Base-by-base conservation (phyloP, 1,140 invertebrate genomes). In the Psix sp. region DNA sequence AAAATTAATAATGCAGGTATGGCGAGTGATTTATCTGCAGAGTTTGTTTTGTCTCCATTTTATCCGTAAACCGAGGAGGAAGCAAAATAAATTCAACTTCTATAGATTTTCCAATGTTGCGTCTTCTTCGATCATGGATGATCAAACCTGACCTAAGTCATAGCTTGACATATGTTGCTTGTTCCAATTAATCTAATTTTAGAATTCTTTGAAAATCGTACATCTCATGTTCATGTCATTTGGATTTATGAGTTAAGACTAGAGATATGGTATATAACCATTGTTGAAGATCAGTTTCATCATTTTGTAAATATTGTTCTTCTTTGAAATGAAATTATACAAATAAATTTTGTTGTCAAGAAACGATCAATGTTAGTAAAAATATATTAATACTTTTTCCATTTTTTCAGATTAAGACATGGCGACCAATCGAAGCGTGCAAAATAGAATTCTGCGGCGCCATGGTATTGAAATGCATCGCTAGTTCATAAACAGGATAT, bases 111-210 rank as follows among this genome's bases (percentile, higher is more conserved):
- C n/a, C n/a, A n/a, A n/a, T n/a, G n/a, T n/a, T n/a, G n/a, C n/a
- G n/a, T n/a, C n/a, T n/a, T n/a, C n/a, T n/a, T n/a, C n/a, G n/a
- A 42, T n/a, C 3, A 0, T 17, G 0, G 18, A 40, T 36, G 40
- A 56, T 56, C 40, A 56, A 56, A 35, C 42, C 17, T 56, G 52
- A 43, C 40, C 39, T 56, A 56, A 56, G 26, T 43, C 35, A 4
- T 43, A 35, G 21, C 15, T 48, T 38, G 33, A 48, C 42, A 46
- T 21, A 20, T 59, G 43, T 39, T 39, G 3, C 14, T 39, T 57
- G 21, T 29, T 59, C 42, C 54, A 33, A 46, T 46, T 46, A 48
- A 45, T 46, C 56, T 59, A 59, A 59, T 26, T 59, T 46, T 59
- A 59, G 56, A 7, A 39, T 59, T 59, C 56, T 29, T 42, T 33